These are phyloP conservation scores for Platysteira castanea DNA, from an alignment of 2,113 vertebrate genomes.

Conservation along the genomic window DNA sequence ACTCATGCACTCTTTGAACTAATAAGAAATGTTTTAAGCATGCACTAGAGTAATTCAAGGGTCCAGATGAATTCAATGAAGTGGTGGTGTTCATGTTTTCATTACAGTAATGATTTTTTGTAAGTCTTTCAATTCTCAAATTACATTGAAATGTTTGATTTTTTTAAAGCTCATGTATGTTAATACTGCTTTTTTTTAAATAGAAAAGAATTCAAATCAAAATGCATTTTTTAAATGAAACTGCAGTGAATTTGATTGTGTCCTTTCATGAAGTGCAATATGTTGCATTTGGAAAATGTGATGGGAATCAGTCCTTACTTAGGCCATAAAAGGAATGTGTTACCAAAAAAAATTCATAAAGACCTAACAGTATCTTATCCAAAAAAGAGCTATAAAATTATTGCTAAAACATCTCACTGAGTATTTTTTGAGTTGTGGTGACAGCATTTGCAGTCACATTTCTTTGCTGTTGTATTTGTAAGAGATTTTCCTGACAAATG, in stretches of 20 bases:
- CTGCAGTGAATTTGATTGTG: neutral
- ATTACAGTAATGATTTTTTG: neutral
- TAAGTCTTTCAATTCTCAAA: neutral
- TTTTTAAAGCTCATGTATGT: neutral
- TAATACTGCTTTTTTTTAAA: neutral
- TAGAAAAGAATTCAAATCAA: neutral
- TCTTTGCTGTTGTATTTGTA: neutral
- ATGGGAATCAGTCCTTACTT: neutral
- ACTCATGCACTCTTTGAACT: neutral
- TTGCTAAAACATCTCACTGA: neutral
- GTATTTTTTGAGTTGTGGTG: neutral
- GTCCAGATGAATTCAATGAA: neutral
- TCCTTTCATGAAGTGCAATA: neutral
- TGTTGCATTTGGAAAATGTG: neutral
- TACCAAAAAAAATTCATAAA: rapidly evolving
- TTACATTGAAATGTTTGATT: neutral
- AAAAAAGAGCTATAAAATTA: neutral
- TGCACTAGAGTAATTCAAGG: neutral
- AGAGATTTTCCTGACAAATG: neutral
- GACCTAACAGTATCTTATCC: neutral
- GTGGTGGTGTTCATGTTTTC: neutral
- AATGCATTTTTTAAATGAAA: neutral
- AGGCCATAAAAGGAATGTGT: neutral
- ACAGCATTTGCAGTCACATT: neutral
- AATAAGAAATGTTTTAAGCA: neutral